A percentile compares a stretch with the other conserved stretches of the same genome.
Evolutionary conservation across 1,140 invertebrate species (phyloP).

Genomic region (Centruroides sculpturatus): DNA sequence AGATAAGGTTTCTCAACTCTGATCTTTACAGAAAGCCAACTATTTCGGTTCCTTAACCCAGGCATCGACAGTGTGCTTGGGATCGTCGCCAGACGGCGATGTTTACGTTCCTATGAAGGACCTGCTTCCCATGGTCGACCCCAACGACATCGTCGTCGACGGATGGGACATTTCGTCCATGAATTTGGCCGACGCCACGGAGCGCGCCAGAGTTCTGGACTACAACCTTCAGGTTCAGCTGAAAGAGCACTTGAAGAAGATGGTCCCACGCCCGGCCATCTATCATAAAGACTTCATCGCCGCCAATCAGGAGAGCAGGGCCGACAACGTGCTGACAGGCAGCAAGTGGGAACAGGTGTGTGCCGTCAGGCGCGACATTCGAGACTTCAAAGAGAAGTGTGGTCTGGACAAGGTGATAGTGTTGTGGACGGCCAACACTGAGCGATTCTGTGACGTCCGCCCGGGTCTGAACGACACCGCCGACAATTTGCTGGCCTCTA

Average conservation of each 20-base stretch:
- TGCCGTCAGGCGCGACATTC: slow-evolving; percentile 59
- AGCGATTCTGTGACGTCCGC: slow-evolving; percentile 64
- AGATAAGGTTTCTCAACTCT: not conserved
- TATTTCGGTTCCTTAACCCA: slow-evolving; percentile 85
- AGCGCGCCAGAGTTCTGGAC: slow-evolving; percentile 50
- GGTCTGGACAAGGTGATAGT: slow-evolving; percentile 64
- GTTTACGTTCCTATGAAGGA: slow-evolving; percentile 65
- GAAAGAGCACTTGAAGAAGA: slow-evolving; percentile 48
- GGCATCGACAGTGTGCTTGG: slow-evolving; percentile 69
- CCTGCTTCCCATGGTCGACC: slow-evolving; percentile 77
- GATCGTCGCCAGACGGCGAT: slow-evolving; percentile 48
- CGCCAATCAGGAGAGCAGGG: slow-evolving; percentile 78
- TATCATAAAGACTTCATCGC: slow-evolving; percentile 88
- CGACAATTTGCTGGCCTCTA: slow-evolving; percentile 58
- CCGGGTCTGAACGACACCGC: slow-evolving; percentile 71
- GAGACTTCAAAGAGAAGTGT: slow-evolving; percentile 54
- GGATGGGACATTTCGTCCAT: slow-evolving; percentile 88
- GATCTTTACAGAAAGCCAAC: slow-evolving; percentile 49
- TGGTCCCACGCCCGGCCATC: slow-evolving; percentile 69
- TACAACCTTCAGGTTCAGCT: slow-evolving; percentile 33
- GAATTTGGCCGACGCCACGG: slow-evolving; percentile 74
- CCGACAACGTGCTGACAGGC: slow-evolving; percentile 64
- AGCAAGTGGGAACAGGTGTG: slow-evolving; percentile 51
- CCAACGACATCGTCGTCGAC: slow-evolving; percentile 74
- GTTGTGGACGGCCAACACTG: slow-evolving; percentile 93